These are phyloP conservation scores for Ranitomeya variabilis DNA, from an alignment of 2,113 vertebrate species.

Conservation along the genomic window DNA sequence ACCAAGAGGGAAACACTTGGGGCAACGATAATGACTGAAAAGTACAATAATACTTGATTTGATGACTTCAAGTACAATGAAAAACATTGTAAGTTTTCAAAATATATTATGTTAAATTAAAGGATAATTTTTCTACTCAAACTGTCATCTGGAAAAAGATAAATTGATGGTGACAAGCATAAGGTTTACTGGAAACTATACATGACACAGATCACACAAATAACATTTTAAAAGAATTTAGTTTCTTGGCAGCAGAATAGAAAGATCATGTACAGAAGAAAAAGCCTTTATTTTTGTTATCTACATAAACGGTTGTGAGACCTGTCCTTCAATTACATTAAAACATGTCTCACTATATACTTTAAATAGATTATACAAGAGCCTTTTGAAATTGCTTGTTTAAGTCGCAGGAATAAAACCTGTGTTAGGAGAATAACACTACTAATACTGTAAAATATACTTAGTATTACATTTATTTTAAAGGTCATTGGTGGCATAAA, in stretches of 20 bases:
- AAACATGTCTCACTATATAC: slow-evolving; percentile 13
- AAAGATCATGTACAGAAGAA: background rate
- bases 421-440: slow-evolving; percentile 24
- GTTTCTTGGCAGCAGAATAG: background rate
- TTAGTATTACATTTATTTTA: slow-evolving; percentile 36
- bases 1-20: no score
- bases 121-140: no score
- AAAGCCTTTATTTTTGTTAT: background rate
- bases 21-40: no score
- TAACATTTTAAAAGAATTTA: background rate
- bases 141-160: background rate
- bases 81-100: no score
- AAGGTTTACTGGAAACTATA: background rate
- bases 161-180: background rate
- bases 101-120: no score
- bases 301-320: background rate
- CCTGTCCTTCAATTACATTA: slow-evolving; percentile 42
- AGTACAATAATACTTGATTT: no score
- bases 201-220: background rate
- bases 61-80: no score
- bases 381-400: slow-evolving; percentile 41
- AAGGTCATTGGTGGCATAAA: slow-evolving; percentile 14
- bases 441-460: slow-evolving; percentile 39
- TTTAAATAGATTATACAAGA: slow-evolving; percentile 51
- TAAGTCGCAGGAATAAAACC: slow-evolving; percentile 16